Base-by-base conservation (phyloP, 2,888 invertebrate genomes). In the Drosophila suboccidentalis region DNA sequence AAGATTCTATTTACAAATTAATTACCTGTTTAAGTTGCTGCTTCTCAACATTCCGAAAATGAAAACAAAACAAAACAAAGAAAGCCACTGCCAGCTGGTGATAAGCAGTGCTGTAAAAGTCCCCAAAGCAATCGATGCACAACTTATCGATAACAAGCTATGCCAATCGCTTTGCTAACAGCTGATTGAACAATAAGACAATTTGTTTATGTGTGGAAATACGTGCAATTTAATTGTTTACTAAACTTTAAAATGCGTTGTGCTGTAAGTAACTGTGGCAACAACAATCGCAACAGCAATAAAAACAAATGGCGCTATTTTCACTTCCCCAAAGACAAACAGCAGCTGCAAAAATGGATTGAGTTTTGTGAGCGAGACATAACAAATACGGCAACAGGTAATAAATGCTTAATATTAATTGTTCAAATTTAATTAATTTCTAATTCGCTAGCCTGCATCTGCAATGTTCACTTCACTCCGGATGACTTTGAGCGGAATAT, bases 1-100 rank as follows among this genome's bases (percentile, higher is more conserved):
- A 0, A 34, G 15, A 13, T 47, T 8, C 15, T 51, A 19, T 38
- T n/a, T 6, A 26, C 13, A 43, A 17, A 46, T 38, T 61, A 91
- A 46, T 39, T 60, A 91, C 91, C 91, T 91, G 43, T 88, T 75
- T 1, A 88, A 77, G 64, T 91, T 90, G 66, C 91, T 91, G 63
- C 90, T 91, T 76, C 79, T 88, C 13, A 91, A 72, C 91, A 91
- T 91, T 65, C 46, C 26, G 17, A 53, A 66, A 29, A 10, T 38
- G 36, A 62, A 74, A 71, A 67, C 66, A 63, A 69, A 32, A n/a
- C 22, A 39, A 11, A 32, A n/a, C 22, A 39, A 11, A n/a, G 11
- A 36, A 36, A 47, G 53, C 10, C 22, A 43, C 15, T 26, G 22
- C 13, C 72, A 67, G 53, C 69, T 73, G 73, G 49, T 57, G 51